A percentile compares a stretch with the other conserved stretches of the same genome.
These are phyloP conservation scores for Lasioglossum marginatum DNA, from an alignment of 2,888 invertebrate genomes.

Conservation along the genomic window DNA sequence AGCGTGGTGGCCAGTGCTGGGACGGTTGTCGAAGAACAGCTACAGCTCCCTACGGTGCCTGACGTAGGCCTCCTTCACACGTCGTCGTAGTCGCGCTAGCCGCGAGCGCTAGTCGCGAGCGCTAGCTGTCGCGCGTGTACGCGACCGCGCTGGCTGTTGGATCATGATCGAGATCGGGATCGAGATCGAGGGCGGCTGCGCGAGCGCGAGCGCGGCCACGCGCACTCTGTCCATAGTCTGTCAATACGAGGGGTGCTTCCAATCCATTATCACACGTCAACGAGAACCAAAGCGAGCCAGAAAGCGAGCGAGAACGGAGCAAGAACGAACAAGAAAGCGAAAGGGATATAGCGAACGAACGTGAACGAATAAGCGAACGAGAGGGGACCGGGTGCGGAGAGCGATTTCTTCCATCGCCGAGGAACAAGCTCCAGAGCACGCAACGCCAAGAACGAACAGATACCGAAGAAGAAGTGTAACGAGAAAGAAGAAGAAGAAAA, in stretches of 20 bases:
- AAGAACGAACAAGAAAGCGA: not conserved
- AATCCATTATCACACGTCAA: slow-evolving; percentile 51
- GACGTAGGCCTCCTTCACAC: slow-evolving; percentile 83
- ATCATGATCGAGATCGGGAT: not conserved
- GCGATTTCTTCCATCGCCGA: slow-evolving; percentile 36
- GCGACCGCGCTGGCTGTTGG: slow-evolving; percentile 37
- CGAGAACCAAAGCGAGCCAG: not conserved
- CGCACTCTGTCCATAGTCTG: slow-evolving; percentile 67
- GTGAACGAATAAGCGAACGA: slow-evolving; percentile 50
- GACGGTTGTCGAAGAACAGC: slow-evolving; percentile 78
- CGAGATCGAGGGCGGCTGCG: slow-evolving; percentile 30
- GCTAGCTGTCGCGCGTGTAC: slow-evolving; percentile 37
- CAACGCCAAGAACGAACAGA: slow-evolving; percentile 31
- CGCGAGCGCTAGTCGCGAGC: slow-evolving; percentile 38
- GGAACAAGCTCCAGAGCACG: not conserved
- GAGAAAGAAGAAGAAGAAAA: not conserved
- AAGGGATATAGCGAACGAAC: not conserved
- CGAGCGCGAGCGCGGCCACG: slow-evolving; percentile 43
- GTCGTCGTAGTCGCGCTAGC: slow-evolving; percentile 67
- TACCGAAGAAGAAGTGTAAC: not conserved
- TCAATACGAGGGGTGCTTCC: slow-evolving; percentile 71
- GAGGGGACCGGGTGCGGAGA: slow-evolving; percentile 10
- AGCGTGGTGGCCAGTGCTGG: slow-evolving; percentile 83
- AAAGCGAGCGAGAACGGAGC: not conserved
- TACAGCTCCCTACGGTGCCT: slow-evolving; percentile 80